phyloP scores from a whole-genome alignment of 2,113 vertebrate species.

The Willisornis vidua region DNA sequence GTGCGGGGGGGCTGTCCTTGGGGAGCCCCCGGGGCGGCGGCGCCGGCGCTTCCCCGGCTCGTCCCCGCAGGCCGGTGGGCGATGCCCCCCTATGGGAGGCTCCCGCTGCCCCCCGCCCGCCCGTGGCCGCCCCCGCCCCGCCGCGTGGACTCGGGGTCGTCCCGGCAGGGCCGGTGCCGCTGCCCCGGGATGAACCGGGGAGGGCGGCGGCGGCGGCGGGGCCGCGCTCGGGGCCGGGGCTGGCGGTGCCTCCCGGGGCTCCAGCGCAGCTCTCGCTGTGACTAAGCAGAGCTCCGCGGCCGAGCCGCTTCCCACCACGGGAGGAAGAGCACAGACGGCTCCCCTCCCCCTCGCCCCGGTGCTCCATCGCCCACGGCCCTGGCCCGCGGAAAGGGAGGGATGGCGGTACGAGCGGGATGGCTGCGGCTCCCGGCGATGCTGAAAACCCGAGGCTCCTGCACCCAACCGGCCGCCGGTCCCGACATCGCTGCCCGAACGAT shows the following conservation, averaged over 20 bases:
- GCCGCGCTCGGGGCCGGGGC: not conserved
- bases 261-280: not conserved
- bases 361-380: not conserved
- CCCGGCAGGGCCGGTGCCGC: not conserved
- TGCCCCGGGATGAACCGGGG: not conserved
- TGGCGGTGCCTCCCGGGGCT: not conserved
- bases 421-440: not conserved
- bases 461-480: not conserved
- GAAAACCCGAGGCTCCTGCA: not conserved
- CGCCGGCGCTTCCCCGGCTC: too few relatives aligned
- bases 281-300: conserved; percentile 3
- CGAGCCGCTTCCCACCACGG: not conserved
- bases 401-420: not conserved
- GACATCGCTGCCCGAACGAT: not conserved
- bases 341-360: not conserved
- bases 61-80: not conserved
- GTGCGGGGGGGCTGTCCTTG: not conserved
- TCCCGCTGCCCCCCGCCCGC: too few relatives aligned
- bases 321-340: conserved; percentile 41
- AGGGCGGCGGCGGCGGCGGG: not conserved
- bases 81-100: not conserved
- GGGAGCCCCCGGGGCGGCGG: not conserved
- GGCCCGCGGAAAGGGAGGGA: not conserved
- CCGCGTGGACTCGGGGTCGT: not conserved
- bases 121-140: not conserved